A percentile compares a stretch with the other conserved stretches of the same genome.
phyloP scores from a whole-genome alignment of 2,113 vertebrate species.

The Gavialis gangeticus region DNA sequence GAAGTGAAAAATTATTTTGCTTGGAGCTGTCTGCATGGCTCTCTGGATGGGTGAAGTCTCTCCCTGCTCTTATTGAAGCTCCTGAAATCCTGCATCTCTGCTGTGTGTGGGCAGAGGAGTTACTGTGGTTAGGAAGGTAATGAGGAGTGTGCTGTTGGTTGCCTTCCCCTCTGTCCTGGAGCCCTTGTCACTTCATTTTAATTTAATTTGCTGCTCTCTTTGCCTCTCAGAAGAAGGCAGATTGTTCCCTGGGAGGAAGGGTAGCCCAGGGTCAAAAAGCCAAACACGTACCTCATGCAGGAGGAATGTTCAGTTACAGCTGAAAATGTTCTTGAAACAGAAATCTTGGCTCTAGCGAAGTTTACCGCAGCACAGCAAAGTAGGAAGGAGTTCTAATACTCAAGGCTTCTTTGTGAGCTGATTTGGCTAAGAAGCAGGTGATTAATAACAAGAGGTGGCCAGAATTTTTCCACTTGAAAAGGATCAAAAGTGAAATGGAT shows the following conservation, averaged over 20 bases:
- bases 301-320: background rate
- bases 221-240: background rate
- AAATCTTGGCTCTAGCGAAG: background rate
- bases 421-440: background rate
- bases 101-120: background rate
- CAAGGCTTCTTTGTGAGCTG: background rate
- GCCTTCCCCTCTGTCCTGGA: background rate
- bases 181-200: background rate
- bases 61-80: background rate
- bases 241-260: background rate
- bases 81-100: background rate
- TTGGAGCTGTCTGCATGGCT: background rate
- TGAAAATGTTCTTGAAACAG: background rate
- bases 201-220: background rate
- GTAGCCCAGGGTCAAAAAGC: background rate
- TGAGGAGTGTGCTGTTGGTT: background rate
- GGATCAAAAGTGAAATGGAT: background rate
- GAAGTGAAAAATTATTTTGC: background rate
- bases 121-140: background rate
- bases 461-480: background rate
- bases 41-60: background rate
- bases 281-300: background rate
- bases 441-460: background rate
- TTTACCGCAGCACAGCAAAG: background rate
- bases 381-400: background rate